phyloP scores from a whole-genome alignment of 2,113 vertebrate genomes.

The Limanda limanda region DNA sequence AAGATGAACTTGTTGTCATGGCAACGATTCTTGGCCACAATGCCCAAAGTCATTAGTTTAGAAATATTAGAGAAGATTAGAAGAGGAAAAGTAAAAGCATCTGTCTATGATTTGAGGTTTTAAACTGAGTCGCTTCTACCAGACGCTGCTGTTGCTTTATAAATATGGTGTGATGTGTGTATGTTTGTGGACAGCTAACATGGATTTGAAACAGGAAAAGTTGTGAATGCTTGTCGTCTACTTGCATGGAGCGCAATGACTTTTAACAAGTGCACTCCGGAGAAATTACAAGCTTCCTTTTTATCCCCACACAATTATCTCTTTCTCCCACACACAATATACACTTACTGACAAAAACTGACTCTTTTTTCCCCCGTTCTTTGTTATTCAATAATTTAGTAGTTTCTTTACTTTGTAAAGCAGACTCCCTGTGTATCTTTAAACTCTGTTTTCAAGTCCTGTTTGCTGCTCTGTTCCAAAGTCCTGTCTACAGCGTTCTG shows the following conservation, averaged over 20 bases:
- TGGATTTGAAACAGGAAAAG: constrained; percentile 15
- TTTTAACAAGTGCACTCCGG: constrained; percentile 53
- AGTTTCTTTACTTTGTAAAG: too few relatives aligned
- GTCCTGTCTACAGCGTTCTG: neutral
- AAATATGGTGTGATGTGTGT: neutral
- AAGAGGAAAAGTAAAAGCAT: too few relatives aligned
- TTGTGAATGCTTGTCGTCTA: constrained; percentile 14
- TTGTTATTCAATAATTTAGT: neutral
- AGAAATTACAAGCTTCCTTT: constrained; percentile 32
- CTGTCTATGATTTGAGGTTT: too few relatives aligned
- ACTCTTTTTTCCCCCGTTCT: neutral
- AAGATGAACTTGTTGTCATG: constrained; percentile 7
- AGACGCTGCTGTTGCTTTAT: constrained; percentile 1
- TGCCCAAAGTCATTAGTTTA: too few relatives aligned
- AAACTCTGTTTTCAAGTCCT: too few relatives aligned
- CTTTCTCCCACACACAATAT: neutral
- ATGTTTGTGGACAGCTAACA: neutral
- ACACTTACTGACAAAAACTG: neutral
- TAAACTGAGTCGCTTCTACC: neutral
- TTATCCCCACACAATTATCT: constrained; percentile 41
- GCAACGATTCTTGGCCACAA: neutral
- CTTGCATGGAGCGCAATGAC: constrained; percentile 26
- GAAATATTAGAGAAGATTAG: too few relatives aligned
- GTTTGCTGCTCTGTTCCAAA: neutral
- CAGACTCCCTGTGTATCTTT: too few relatives aligned